Base-by-base conservation (phyloP, 2,113 vertebrate genomes). In the Riparia riparia region DNA sequence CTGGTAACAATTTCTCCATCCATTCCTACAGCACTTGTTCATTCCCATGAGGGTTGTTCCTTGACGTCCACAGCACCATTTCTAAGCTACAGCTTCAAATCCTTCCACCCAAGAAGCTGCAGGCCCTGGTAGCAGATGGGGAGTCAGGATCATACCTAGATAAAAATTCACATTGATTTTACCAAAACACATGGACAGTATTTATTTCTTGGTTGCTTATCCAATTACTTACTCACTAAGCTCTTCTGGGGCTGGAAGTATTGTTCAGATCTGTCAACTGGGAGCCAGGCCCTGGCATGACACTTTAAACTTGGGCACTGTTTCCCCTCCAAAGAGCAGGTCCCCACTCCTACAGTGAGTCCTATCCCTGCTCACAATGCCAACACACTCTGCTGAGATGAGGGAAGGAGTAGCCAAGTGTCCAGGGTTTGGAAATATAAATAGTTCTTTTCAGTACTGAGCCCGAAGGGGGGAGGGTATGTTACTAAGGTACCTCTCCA, bases 241-340 rank as follows among this genome's bases (percentile, higher is more conserved):
- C 25, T 68, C 39, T 64, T 58, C 61, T 32, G 24, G 29, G 22
- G 20, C 32, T 92, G 45, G n/a, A 77, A 80, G 32, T 1, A 13
- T 54, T 4, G 1, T 34, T 89, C 68, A 68, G 34, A 54, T 21
- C n/a, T 83, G 37, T 47, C 37, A 90, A 6, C 13, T 44, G 65
- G n/a, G 28, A 93, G 58, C 22, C 22, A 56, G 22, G 14, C 9
- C 14, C 29, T 65, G 17, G 20, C 28, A 47, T 14, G 37, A 44
- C 14, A 28, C 17, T 37, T 56, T 42, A 29, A 69, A 65, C 24
- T 17, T 56, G n/a, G 29, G 29, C 31, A 39, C 15, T 0, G 0
- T 47, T 69, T 60, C 44, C 58, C n/a, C 37, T 47, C 8, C 8
- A 60, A 42, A 51, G 17, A 73, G 73, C 2, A 5, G 8, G 29